Evolutionary conservation across 2,888 invertebrate genomes (phyloP), one percentile per base, ranked within the genome.

Genomic region (Tinea trinotella): DNA sequence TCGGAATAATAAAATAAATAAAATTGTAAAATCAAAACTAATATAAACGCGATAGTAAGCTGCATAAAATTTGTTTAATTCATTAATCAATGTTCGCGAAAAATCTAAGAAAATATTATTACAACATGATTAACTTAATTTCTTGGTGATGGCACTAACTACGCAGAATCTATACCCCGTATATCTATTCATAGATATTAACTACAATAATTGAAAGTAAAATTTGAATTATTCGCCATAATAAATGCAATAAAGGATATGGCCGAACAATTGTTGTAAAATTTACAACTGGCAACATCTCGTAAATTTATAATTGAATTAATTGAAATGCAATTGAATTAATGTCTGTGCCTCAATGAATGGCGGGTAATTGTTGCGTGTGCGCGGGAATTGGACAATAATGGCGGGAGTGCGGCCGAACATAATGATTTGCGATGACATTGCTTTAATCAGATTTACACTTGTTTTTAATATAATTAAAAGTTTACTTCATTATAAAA

Each of bases 251-350:
- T 24, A 13, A 24, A 50, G 19, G 6, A 6, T 24, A 24, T 24
- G 24, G 4, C n/a, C 22, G n/a, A 24, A 50, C 50, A 12, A 48
- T 48, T 18, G 6, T 9, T 9, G 6, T 57, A 52, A 63, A 76
- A 83, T 84, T 83, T 84, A 83, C 71, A 74, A 83, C 74, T 60
- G 67, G 63, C 80, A 83, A 84, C 82, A 84, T 75, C 64, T 79
- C 76, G 74, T 82, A 72, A 77, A 72, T 68, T 74, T 72, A 66
- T 76, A 78, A 80, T 77, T 67, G 67, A 68, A 74, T 76, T 70
- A 72, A 74, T 74, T 68, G 69, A 59, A 62, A 61, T 58, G 57
- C 22, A 49, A 56, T 67, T 61, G 59, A 60, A 62, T 62, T 61
- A 67, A 71, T 65, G 64, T 58, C 56, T 57, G 56, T 52, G 64